Percentiles rank a stretch among this genome's conserved stretches.
These are phyloP conservation scores for Pelodytes ibericus DNA, from an alignment of 2,797 vertebrate genomes.

Conservation along the genomic window DNA sequence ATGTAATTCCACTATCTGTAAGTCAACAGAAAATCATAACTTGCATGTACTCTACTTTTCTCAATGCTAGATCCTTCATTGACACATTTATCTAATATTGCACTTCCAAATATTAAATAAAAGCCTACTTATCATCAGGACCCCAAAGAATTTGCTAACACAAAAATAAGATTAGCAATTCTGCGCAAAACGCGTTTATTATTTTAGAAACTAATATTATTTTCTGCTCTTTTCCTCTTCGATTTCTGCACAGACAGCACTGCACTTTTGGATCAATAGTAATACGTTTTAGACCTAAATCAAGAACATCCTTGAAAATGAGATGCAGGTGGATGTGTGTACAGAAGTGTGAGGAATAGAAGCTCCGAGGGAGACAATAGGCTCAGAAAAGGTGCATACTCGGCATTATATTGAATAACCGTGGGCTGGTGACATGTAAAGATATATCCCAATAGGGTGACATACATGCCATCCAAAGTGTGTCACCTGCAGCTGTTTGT, in stretches of 20 bases:
- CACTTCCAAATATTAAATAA: neutral
- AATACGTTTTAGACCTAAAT: slow-evolving; percentile 55
- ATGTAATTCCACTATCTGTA: neutral
- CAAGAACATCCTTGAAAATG: slow-evolving; percentile 53
- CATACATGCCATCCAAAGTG: neutral
- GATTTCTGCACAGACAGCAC: slow-evolving; percentile 48
- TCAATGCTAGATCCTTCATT: neutral
- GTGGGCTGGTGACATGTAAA: neutral
- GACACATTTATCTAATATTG: slow-evolving; percentile 22
- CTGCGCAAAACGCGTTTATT: slow-evolving; percentile 48
- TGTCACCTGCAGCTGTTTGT: neutral
- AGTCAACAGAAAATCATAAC: neutral
- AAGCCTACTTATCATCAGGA: slow-evolving; percentile 13
- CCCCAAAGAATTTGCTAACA: slow-evolving; percentile 32
- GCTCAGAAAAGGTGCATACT: slow-evolving; percentile 2
- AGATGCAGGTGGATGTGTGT: slow-evolving; percentile 46
- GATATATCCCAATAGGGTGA: slow-evolving; percentile 2
- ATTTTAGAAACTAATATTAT: slow-evolving; percentile 52
- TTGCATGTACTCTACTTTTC: neutral
- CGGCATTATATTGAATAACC: neutral
- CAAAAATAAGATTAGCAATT: slow-evolving; percentile 30
- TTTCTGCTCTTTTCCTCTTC: slow-evolving; percentile 55
- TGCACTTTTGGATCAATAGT: slow-evolving; percentile 53
- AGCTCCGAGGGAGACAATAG: slow-evolving; percentile 12
- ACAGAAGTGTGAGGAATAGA: slow-evolving; percentile 20